Evolutionary conservation across 2,113 vertebrate genomes (phyloP), one percentile per base, ranked within the genome.

Genomic region (Apodemus speciosus): DNA sequence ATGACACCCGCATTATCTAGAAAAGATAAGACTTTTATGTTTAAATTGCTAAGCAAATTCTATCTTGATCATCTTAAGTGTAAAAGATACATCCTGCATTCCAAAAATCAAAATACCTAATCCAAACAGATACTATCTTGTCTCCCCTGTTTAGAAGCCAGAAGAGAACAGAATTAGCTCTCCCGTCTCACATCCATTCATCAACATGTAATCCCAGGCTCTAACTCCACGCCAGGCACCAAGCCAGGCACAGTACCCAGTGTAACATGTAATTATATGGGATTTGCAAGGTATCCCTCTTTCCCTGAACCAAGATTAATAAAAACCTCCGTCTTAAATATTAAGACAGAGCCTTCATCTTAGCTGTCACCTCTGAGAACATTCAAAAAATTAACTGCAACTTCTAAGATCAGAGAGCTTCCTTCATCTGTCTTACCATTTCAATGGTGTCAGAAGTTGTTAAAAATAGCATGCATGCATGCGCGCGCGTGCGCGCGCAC

Each of bases 111-210:
- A 96, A 95, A 94, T 66, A 93, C 96, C 96, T 92, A 96, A 97
- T 89, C 96, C 95, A 97, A 97, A 96, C 95, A 97, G 97, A 97
- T 97, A 83, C 73, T 97, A 97, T 97, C 97, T 93, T 35, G 51
- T 85, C 88, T 94, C 53, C 88, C 93, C 53, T n/a, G 30, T 77
- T 51, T 60, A 64, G 72, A 96, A 93, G 62, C 6, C 62, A 21
- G 25, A n/a, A 84, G 60, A 76, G 92, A 92, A 73, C 11, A 43
- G 84, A 46, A 40, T 6, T 15, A 56, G 6, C 80, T 30, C 38
- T 89, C 83, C 23, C 1, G 16, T 64, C 69, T 92, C 83, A 80
- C 27, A 53, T 40, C 80, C 30, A 58, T 25, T 89, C 53, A 25
- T 32, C 35, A 87, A 72, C 73, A 91, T 66, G 64, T 58, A 64